phyloP scores from a whole-genome alignment of 1,140 invertebrate species.

The Camponotus pennsylvanicus region DNA sequence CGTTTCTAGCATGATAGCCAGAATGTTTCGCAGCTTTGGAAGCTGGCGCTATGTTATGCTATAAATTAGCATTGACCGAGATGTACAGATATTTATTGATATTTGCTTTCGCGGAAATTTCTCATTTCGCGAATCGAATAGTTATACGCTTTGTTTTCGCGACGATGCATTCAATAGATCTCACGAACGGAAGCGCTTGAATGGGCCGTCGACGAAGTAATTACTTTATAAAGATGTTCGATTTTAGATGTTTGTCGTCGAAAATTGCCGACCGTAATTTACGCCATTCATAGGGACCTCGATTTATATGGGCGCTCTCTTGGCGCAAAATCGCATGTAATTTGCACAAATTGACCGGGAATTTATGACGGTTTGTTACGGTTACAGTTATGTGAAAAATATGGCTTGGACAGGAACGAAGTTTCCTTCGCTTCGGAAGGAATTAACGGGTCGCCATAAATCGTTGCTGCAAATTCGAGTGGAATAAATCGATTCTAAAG shows the following conservation, averaged over 20 bases:
- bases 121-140: conserved; percentile 61
- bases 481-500: background rate
- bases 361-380: background rate
- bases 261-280: conserved; percentile 18
- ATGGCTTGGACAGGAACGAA: background rate
- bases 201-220: background rate
- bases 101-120: conserved; percentile 61
- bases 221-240: conserved; percentile 5
- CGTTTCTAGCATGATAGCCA: background rate
- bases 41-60: conserved; percentile 5
- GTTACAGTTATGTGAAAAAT: conserved; percentile 11
- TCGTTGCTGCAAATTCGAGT: background rate
- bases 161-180: background rate
- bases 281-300: background rate
- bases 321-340: conserved; percentile 1
- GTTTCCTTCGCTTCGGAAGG: conserved; percentile 19
- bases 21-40: background rate
- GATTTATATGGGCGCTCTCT: background rate
- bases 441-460: conserved; percentile 30
- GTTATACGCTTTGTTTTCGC: background rate
- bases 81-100: conserved; percentile 57
- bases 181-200: background rate
- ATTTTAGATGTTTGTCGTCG: conserved; percentile 4
- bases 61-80: conserved; percentile 33
- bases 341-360: conserved; percentile 33